Percentiles rank a stretch among this genome's conserved stretches.
Conservation (phyloP, 2,888 invertebrate species). For the Metellina segmentata region DNA sequence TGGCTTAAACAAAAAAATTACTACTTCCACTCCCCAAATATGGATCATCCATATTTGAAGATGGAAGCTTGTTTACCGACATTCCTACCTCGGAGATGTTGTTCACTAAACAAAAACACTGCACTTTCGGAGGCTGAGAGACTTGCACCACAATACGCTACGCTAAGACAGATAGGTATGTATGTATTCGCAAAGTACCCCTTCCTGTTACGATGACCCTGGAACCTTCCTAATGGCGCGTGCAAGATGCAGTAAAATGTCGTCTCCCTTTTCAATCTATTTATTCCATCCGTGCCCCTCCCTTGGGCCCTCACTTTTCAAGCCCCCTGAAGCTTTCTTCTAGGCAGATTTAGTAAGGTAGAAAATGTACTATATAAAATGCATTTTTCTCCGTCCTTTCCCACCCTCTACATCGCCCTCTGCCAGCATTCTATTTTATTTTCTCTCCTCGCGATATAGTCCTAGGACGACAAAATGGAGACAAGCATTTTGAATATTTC, state of each 20-base stretch:
- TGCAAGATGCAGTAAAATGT: not conserved
- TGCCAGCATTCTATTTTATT: conserved; percentile 41
- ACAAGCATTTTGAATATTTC: conserved; percentile 63
- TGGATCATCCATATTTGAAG: too few relatives aligned
- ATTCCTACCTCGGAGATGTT: too few relatives aligned
- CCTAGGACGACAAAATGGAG: conserved; percentile 64
- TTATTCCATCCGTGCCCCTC: conserved; percentile 47
- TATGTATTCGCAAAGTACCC: too few relatives aligned
- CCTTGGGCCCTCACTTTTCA: conserved; percentile 1
- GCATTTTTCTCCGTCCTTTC: conserved; percentile 23
- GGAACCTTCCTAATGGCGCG: conserved; percentile 53
- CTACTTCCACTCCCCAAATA: too few relatives aligned
- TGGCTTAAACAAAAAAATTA: too few relatives aligned
- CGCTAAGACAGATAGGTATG: too few relatives aligned
- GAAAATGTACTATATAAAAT: conserved; percentile 54
- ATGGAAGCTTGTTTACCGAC: too few relatives aligned
- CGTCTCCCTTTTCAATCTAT: conserved; percentile 65
- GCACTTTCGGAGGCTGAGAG: too few relatives aligned
- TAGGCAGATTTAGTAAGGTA: conserved; percentile 9
- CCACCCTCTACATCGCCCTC: not conserved
- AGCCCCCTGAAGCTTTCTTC: not conserved
- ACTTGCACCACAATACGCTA: too few relatives aligned
- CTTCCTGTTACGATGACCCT: conserved; percentile 12
- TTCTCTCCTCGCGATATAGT: not conserved
- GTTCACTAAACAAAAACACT: too few relatives aligned